phyloP scores from a whole-genome alignment of 2,113 vertebrate genomes.

The Megaceryle torquata region DNA sequence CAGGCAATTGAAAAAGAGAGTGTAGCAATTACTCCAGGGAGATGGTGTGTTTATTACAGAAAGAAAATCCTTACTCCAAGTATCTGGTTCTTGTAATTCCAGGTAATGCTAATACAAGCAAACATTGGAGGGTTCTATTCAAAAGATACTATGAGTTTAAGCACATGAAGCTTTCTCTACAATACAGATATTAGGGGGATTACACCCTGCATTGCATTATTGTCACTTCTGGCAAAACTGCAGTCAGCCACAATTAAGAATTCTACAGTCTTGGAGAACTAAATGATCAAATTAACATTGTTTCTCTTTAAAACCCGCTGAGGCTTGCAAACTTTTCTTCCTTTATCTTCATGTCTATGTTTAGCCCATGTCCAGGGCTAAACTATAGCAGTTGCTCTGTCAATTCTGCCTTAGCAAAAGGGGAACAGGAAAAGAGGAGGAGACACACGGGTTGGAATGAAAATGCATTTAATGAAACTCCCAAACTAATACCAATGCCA shows the following conservation, averaged over 20 bases:
- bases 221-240: neutral
- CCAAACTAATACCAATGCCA: too few relatives aligned
- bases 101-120: neutral
- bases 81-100: conserved; percentile 2
- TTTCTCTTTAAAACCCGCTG: neutral
- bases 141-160: neutral
- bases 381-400: too few relatives aligned
- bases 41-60: neutral
- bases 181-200: neutral
- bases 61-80: conserved; percentile 11
- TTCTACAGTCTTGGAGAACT: neutral
- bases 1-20: neutral
- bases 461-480: too few relatives aligned
- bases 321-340: neutral
- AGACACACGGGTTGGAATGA: too few relatives aligned
- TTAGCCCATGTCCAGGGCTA: too few relatives aligned
- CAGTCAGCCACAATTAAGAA: neutral
- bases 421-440: too few relatives aligned
- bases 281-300: neutral
- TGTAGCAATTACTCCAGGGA: neutral
- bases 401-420: too few relatives aligned
- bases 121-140: neutral
- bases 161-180: neutral
- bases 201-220: neutral
- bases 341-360: neutral